Evolutionary conservation across 1,140 invertebrate genomes (phyloP).

Genomic region (Scaptomyza graminum): DNA sequence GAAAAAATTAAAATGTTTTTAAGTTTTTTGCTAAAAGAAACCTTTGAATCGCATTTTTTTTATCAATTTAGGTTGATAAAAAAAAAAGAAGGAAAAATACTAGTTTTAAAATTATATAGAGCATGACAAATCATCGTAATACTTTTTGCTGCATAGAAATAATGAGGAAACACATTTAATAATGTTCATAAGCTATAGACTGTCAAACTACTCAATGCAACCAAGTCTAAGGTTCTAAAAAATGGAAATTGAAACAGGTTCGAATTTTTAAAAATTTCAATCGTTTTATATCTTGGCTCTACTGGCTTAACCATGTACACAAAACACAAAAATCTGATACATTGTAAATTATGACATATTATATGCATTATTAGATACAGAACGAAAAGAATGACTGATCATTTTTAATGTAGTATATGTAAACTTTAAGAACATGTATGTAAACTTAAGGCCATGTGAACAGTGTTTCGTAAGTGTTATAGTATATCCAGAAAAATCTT

Average conservation of each 20-base stretch:
- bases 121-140: neutral
- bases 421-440: conserved; percentile 22
- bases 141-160: conserved; percentile 14
- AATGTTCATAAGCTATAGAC: conserved; percentile 7
- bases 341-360: conserved; percentile 25
- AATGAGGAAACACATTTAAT: neutral
- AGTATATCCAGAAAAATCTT: neutral
- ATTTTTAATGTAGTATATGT: conserved; percentile 14
- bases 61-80: too few relatives aligned
- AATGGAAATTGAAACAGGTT: conserved; percentile 82
- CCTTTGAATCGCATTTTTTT: too few relatives aligned
- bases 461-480: conserved; percentile 22
- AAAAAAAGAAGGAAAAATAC: conserved; percentile 2
- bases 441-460: conserved; percentile 23
- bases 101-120: neutral
- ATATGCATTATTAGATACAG: conserved; percentile 37
- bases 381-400: conserved; percentile 36
- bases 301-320: neutral
- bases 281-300: conserved; percentile 22
- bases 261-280: conserved; percentile 53
- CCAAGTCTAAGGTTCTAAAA: conserved; percentile 17
- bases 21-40: too few relatives aligned
- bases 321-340: conserved; percentile 10
- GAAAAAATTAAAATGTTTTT: too few relatives aligned
- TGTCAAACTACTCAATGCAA: conserved; percentile 26